phyloP scores from a whole-genome alignment of 2,113 vertebrate genomes.

The Philantomba maxwellii region DNA sequence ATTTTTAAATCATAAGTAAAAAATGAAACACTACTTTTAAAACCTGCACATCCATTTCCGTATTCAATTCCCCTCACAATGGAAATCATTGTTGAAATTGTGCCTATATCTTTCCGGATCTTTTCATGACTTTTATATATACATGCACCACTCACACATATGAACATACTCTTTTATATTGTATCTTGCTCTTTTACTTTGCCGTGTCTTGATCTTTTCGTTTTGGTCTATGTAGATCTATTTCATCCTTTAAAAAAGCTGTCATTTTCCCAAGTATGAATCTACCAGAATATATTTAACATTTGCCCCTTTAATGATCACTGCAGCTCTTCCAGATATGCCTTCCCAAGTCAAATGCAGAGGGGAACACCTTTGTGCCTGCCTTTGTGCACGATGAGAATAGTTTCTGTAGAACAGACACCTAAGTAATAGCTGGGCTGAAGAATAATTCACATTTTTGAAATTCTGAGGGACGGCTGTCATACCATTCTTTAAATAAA shows the following conservation, averaged over 20 bases:
- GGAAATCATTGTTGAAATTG: neutral
- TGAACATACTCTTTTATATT: neutral
- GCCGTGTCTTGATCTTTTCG: neutral
- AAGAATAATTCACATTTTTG: neutral
- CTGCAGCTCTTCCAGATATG: neutral
- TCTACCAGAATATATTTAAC: slow-evolving; percentile 2
- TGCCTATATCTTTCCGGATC: neutral
- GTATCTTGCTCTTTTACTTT: neutral
- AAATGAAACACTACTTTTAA: neutral
- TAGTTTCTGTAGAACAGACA: neutral
- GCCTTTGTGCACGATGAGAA: neutral
- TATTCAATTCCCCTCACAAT: neutral
- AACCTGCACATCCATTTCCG: neutral
- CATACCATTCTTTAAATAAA: neutral
- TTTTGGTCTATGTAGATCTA: neutral
- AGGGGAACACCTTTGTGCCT: neutral
- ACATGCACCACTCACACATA: neutral
- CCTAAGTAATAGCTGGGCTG: neutral
- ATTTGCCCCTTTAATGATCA: slow-evolving; percentile 12
- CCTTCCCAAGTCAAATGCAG: neutral
- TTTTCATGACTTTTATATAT: neutral
- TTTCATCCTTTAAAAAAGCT: neutral
- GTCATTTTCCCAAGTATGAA: neutral
- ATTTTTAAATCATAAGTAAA: neutral
- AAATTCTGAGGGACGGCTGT: neutral